phyloP scores from a whole-genome alignment of 2,797 vertebrate genomes.

The Falco berigora region DNA sequence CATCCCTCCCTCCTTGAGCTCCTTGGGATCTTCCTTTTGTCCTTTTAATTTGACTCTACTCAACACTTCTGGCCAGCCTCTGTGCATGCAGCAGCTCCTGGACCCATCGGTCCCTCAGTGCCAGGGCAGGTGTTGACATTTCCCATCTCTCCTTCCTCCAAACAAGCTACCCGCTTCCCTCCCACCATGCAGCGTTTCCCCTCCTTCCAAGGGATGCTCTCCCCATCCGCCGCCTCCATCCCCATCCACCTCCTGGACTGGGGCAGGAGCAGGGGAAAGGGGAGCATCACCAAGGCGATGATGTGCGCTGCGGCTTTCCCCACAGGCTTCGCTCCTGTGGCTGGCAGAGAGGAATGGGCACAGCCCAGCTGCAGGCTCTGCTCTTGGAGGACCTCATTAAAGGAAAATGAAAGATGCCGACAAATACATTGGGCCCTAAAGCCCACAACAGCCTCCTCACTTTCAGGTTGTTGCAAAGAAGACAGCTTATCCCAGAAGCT shows the following conservation, averaged over 20 bases:
- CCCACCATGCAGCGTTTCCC: not conserved
- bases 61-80: not conserved
- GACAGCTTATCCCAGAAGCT: not conserved
- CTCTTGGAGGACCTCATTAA: not conserved
- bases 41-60: not conserved
- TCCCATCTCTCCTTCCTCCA: not conserved
- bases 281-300: rapidly evolving
- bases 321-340: rapidly evolving
- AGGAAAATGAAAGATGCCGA: not conserved
- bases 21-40: not conserved
- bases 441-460: not conserved
- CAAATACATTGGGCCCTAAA: not conserved
- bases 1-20: not conserved
- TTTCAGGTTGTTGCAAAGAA: not conserved
- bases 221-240: not conserved
- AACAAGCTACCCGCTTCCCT: not conserved
- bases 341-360: not conserved
- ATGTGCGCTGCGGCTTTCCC: not conserved
- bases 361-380: not conserved
- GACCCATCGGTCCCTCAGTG: not conserved
- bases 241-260: not conserved
- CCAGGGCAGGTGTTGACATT: not conserved
- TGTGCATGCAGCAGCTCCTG: not conserved
- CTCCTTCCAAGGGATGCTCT: not conserved
- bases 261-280: not conserved